phyloP scores from a whole-genome alignment of 2,888 invertebrate species.

The Octodonta nipae region DNA sequence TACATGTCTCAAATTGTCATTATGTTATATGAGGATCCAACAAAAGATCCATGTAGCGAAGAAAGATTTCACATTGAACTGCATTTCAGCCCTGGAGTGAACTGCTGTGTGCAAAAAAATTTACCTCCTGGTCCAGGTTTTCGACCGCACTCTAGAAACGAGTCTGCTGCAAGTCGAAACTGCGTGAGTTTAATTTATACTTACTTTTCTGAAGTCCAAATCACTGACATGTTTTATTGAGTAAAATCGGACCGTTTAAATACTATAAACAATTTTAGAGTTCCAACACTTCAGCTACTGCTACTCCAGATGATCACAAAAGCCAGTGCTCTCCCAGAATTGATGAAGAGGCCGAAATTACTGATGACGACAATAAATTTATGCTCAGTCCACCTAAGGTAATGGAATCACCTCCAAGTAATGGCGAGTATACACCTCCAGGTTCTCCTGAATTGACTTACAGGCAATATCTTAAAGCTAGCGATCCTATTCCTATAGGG shows the following conservation, averaged over 20 bases:
- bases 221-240: too few relatives aligned
- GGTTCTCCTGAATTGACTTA: conserved; percentile 16
- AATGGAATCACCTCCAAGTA: conserved; percentile 13
- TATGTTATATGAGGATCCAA: conserved; percentile 97
- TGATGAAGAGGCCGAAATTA: conserved; percentile 54
- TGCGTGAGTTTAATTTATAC: too few relatives aligned
- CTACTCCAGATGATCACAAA: conserved; percentile 38
- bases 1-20: conserved; percentile 99
- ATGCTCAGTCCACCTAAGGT: conserved; percentile 15
- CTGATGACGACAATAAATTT: conserved; percentile 23
- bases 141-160: conserved; percentile 79
- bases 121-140: conserved; percentile 86
- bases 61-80: conserved; percentile 95
- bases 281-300: conserved; percentile 48
- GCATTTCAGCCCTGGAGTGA: conserved; percentile 97
- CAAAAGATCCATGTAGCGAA: conserved; percentile 81
- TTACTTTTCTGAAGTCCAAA: too few relatives aligned
- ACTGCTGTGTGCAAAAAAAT: conserved; percentile 91
- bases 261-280: conserved; percentile 35
- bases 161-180: conserved; percentile 50
- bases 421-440: conserved; percentile 14
- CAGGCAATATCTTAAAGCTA: conserved; percentile 42
- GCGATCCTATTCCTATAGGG: conserved; percentile 68
- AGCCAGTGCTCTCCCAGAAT: conserved; percentile 44
- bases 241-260: too few relatives aligned